phyloP scores from a whole-genome alignment of 2,888 invertebrate species.

The Apamea sordens region DNA sequence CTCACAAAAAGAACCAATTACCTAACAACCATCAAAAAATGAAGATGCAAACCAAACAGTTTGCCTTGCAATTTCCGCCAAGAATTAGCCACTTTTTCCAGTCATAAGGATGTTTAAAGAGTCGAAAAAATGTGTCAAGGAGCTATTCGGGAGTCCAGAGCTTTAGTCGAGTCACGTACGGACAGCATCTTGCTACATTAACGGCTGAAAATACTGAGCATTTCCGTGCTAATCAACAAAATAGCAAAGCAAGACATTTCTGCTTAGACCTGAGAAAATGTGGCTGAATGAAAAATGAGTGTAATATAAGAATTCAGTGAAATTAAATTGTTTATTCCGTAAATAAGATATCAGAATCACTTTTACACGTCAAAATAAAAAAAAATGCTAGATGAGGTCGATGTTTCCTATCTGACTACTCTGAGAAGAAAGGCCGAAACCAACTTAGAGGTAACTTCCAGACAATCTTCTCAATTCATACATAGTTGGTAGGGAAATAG shows the following conservation, averaged over 20 bases:
- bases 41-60: not conserved
- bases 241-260: not conserved
- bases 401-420: too few species aligned
- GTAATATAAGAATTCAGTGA: not conserved
- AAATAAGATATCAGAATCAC: too few species aligned
- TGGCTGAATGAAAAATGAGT: not conserved
- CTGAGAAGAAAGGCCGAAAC: too few species aligned
- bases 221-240: not conserved
- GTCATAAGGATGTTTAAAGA: not conserved
- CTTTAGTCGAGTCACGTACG: slow-evolving; percentile 17
- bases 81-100: not conserved
- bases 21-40: not conserved
- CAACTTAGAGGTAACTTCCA: too few species aligned
- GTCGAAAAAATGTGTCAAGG: slow-evolving; percentile 13
- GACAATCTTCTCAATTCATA: too few species aligned
- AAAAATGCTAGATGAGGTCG: too few species aligned
- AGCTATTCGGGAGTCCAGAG: not conserved
- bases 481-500: too few species aligned
- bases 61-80: not conserved
- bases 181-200: not conserved
- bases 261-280: not conserved
- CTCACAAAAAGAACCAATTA: not conserved
- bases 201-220: not conserved
- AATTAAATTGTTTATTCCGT: too few species aligned
- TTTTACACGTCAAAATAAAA: too few species aligned